Percentiles rank a stretch among this genome's conserved stretches.
These are phyloP conservation scores for Trypoxylus dichotomus DNA, from an alignment of 1,140 invertebrate species.

Conservation along the genomic window DNA sequence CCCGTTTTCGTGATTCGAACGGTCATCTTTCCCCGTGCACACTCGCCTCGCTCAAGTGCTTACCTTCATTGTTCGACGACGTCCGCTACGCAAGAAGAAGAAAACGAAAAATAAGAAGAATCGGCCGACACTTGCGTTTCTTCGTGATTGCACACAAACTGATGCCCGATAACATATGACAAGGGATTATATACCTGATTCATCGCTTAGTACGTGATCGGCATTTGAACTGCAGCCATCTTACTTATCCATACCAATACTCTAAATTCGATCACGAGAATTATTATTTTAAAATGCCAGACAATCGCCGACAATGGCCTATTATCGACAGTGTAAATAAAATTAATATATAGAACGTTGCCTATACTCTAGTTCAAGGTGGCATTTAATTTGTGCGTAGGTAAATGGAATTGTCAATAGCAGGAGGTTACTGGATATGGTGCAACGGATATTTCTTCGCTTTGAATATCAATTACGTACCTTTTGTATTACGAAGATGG, in stretches of 20 bases:
- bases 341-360: constrained; percentile 3
- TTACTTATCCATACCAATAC: neutral
- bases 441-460: neutral
- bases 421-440: neutral
- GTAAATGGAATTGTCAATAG: neutral
- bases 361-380: constrained; percentile 5
- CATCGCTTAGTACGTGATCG: neutral
- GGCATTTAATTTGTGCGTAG: neutral
- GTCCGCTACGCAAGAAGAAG: neutral
- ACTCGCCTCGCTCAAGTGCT: neutral
- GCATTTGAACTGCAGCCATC: neutral
- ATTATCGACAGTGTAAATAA: neutral
- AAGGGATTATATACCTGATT: constrained; percentile 19
- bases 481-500: neutral
- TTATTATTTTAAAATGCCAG: constrained; percentile 23
- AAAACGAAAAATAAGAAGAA: neutral
- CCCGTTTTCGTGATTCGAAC: neutral
- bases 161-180: neutral
- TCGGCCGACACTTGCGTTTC: neutral
- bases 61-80: constrained; percentile 9
- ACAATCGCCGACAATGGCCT: constrained; percentile 23
- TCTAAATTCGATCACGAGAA: constrained; percentile 20
- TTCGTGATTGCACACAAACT: neutral
- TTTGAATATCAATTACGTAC: neutral
- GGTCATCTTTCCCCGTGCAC: neutral